These are phyloP conservation scores for Orthosia incerta DNA, from an alignment of 2,888 invertebrate species.

Conservation along the genomic window DNA sequence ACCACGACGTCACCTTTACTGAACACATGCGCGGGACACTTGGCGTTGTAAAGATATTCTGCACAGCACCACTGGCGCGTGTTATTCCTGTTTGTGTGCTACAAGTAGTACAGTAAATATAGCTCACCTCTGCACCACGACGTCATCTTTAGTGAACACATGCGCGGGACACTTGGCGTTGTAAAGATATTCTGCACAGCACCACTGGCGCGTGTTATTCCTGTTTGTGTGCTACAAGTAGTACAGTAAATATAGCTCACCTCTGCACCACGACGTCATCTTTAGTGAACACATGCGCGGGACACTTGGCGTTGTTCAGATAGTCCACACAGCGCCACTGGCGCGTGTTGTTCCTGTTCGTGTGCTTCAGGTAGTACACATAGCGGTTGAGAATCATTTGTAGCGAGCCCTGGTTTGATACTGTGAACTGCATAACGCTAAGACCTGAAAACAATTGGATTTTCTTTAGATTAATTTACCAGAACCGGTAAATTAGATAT, in stretches of 20 bases:
- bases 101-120: background rate
- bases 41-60: conserved; percentile 74
- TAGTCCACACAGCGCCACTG: conserved; percentile 89
- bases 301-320: conserved; percentile 79
- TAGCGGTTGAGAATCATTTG: conserved; percentile 87
- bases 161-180: conserved; percentile 82
- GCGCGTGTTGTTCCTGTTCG: conserved; percentile 76
- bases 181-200: conserved; percentile 85
- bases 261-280: conserved; percentile 78
- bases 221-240: background rate
- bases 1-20: conserved; percentile 82
- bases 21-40: conserved; percentile 78
- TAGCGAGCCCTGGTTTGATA: conserved; percentile 86
- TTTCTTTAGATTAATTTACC: background rate
- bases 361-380: conserved; percentile 85
- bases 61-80: conserved; percentile 78
- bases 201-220: conserved; percentile 57
- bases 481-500: too few relatives aligned
- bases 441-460: conserved; percentile 43
- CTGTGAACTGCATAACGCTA: conserved; percentile 82
- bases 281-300: conserved; percentile 83
- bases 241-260: conserved; percentile 32
- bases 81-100: background rate
- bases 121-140: conserved; percentile 73
- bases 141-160: conserved; percentile 81